A percentile compares a stretch with the other conserved stretches of the same genome.
phyloP scores from a whole-genome alignment of 2,113 vertebrate genomes.

The Microtus ochrogaster region DNA sequence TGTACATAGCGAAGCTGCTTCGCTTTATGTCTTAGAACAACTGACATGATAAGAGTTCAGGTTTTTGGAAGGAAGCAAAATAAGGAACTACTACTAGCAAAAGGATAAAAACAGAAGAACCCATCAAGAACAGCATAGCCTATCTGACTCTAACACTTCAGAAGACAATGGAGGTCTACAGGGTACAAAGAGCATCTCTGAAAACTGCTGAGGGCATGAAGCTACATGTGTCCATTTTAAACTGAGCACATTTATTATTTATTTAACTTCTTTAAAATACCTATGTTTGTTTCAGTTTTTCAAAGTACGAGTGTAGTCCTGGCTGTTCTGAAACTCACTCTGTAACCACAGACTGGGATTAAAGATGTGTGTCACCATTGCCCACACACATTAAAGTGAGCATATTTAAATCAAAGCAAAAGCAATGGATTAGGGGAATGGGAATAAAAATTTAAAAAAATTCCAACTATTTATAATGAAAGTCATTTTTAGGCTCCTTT shows the following conservation, averaged over 20 bases:
- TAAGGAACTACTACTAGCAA: not conserved
- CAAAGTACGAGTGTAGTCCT: not conserved
- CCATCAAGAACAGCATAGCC: not conserved
- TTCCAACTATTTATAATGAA: not conserved
- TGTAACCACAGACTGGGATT: not conserved
- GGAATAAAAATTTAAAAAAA: slow-evolving; percentile 6
- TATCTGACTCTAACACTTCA: slow-evolving; percentile 27
- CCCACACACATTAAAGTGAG: not conserved
- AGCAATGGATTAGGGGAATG: not conserved
- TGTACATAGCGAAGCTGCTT: not conserved
- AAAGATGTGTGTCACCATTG: not conserved
- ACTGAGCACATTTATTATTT: not conserved
- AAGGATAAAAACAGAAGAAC: not conserved
- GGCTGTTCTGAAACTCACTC: not conserved
- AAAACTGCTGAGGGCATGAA: not conserved
- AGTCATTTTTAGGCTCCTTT: slow-evolving; percentile 22
- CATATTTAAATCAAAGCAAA: slow-evolving; percentile 31
- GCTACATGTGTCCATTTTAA: not conserved
- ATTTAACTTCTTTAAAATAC: not conserved
- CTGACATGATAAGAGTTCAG: not conserved
- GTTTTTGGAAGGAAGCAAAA: not conserved
- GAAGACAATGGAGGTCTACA: slow-evolving; percentile 16
- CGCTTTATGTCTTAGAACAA: slow-evolving; percentile 20
- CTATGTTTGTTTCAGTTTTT: not conserved
- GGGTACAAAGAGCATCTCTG: slow-evolving; percentile 27